These are phyloP conservation scores for Drosophila kepulauana DNA, from an alignment of 1,140 invertebrate genomes.

Conservation along the genomic window DNA sequence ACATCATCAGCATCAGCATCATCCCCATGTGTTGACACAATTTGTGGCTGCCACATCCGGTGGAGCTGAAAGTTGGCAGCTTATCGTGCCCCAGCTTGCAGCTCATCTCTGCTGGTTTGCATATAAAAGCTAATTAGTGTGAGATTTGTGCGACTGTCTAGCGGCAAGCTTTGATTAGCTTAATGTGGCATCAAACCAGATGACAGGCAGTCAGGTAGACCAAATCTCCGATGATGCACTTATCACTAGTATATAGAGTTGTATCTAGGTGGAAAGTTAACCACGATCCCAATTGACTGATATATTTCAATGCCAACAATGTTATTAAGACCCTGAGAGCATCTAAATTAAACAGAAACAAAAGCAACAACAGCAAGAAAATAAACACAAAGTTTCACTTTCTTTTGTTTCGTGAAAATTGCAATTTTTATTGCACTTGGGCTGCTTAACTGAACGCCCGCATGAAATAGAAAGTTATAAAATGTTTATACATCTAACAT, in stretches of 20 bases:
- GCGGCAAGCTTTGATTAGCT: conserved; percentile 65
- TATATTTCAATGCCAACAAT: conserved; percentile 35
- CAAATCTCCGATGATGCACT: conserved; percentile 6
- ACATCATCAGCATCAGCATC: neutral
- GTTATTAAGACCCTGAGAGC: conserved; percentile 41
- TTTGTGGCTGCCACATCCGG: conserved; percentile 42
- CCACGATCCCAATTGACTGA: conserved; percentile 35
- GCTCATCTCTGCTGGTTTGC: conserved; percentile 54
- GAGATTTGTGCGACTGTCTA: conserved; percentile 63
- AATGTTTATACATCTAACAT: neutral
- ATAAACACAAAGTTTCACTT: conserved; percentile 64
- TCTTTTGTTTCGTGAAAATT: conserved; percentile 74
- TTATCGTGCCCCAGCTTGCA: conserved; percentile 54
- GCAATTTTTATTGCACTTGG: conserved; percentile 73
- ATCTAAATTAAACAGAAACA: conserved; percentile 12
- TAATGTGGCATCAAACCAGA: conserved; percentile 60
- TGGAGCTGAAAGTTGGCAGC: conserved; percentile 49
- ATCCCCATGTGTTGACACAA: conserved; percentile 43
- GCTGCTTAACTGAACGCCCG: conserved; percentile 49
- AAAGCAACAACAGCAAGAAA: conserved; percentile 26
- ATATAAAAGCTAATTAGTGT: conserved; percentile 76
- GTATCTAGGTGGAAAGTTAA: neutral
- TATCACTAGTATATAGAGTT: neutral
- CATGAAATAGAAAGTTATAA: conserved; percentile 74
- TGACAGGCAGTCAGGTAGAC: conserved; percentile 30